Evolutionary conservation across 2,888 invertebrate species (phyloP).

Genomic region (Cheilosia impressa): DNA sequence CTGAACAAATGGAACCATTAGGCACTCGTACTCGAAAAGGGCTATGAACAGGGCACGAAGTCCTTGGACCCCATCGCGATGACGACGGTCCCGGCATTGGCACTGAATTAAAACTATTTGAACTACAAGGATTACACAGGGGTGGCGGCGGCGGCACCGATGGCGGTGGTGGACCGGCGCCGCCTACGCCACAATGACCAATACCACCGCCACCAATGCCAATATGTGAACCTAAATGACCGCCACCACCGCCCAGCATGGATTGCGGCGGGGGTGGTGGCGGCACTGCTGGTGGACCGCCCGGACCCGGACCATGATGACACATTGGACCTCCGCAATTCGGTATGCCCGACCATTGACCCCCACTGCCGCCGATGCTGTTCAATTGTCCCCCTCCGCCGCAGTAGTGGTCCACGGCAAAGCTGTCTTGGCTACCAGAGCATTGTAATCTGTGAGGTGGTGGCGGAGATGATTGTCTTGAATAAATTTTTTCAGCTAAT

Average conservation of each 20-base stretch:
- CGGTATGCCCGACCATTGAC: conserved; percentile 80
- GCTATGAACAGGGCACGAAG: conserved; percentile 84
- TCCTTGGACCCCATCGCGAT: conserved; percentile 84
- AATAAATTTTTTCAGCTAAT: conserved; percentile 82
- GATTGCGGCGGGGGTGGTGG: conserved; percentile 81
- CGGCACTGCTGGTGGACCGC: conserved; percentile 76
- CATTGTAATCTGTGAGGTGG: conserved; percentile 84
- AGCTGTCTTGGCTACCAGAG: conserved; percentile 85
- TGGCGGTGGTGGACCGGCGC: conserved; percentile 80
- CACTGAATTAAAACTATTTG: conserved; percentile 83
- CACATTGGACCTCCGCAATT: conserved; percentile 80
- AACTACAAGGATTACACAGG: conserved; percentile 84
- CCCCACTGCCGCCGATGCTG: conserved; percentile 78
- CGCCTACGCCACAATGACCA: conserved; percentile 80
- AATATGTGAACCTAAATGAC: conserved; percentile 80
- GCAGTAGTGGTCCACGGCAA: conserved; percentile 84
- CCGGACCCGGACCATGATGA: conserved; percentile 80
- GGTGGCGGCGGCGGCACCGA: conserved; percentile 82
- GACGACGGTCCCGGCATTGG: conserved; percentile 82
- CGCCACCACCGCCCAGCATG: conserved; percentile 79
- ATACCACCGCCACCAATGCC: conserved; percentile 81
- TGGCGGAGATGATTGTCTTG: conserved; percentile 84
- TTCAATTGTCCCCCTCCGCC: conserved; percentile 78
- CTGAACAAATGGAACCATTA: conserved; percentile 84
- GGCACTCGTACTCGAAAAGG: conserved; percentile 84